Conservation (phyloP, 2,888 invertebrate genomes). For the Lottia gigantea region DNA sequence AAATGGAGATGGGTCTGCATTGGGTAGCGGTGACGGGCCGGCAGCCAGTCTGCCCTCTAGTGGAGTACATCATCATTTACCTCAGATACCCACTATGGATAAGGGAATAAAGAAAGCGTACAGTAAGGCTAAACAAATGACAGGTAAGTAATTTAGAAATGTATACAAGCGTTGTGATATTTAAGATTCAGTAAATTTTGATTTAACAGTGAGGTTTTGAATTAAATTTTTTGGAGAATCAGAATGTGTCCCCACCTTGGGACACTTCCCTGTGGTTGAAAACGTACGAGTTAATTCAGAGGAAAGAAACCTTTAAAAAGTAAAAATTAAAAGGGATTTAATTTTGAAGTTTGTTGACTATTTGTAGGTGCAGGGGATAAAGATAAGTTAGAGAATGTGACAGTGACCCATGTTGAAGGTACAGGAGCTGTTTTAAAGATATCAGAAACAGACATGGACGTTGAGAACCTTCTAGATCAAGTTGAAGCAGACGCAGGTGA, state of each 20-base stretch:
- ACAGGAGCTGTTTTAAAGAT: conserved; percentile 28
- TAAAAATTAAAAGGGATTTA: too few species aligned
- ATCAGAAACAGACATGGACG: neutral
- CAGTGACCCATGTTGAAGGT: conserved; percentile 48
- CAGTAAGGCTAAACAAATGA: conserved; percentile 50
- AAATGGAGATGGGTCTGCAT: neutral
- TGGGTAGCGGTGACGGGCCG: neutral
- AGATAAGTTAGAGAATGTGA: conserved; percentile 28
- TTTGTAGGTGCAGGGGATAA: too few species aligned
- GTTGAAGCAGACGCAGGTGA: conserved; percentile 11
- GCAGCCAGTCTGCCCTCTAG: conserved; percentile 20
- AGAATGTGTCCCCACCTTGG: too few species aligned
- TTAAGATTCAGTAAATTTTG: too few species aligned
- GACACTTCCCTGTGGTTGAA: too few species aligned
- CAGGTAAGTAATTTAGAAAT: conserved; percentile 11
- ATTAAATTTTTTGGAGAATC: too few species aligned
- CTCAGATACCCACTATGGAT: conserved; percentile 53
- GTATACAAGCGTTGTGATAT: too few species aligned
- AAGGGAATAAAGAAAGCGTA: conserved; percentile 56
- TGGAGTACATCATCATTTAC: conserved; percentile 53
- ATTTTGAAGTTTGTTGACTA: too few species aligned
- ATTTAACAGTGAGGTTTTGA: too few species aligned
- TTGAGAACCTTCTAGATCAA: neutral
- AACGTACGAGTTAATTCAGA: too few species aligned
- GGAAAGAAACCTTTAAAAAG: too few species aligned